A percentile compares a stretch with the other conserved stretches of the same genome.
Evolutionary conservation across 2,888 invertebrate species (phyloP).

Genomic region (Mystacides longicornis): DNA sequence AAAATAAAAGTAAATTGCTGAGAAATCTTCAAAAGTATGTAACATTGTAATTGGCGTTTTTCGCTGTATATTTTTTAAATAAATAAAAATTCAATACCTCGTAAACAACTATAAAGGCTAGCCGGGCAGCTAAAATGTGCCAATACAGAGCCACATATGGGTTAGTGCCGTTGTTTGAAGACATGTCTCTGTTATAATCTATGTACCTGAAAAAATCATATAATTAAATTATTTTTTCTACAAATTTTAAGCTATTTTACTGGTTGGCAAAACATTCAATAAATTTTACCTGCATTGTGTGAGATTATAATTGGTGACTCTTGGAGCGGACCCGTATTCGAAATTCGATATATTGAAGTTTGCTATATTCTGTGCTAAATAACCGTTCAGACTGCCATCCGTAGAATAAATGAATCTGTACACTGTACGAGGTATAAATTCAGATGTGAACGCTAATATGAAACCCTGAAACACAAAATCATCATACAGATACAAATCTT

Average conservation of each 20-base stretch:
- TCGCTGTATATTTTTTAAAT: no score
- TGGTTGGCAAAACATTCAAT: no score
- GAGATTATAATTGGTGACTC: constrained; percentile 40
- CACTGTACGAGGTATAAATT: constrained; percentile 87
- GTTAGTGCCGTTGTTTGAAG: constrained; percentile 54
- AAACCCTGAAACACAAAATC: constrained; percentile 64
- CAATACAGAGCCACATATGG: constrained; percentile 72
- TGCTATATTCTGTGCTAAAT: constrained; percentile 70
- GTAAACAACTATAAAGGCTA: constrained; percentile 89
- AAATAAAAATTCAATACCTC: constrained; percentile 53
- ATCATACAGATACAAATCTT: no score
- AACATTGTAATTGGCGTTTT: no score
- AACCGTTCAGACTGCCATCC: constrained; percentile 61
- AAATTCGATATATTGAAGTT: constrained; percentile 64
- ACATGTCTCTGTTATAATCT: no score
- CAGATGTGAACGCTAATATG: constrained; percentile 95
- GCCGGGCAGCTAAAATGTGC: constrained; percentile 81
- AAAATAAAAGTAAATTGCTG: no score
- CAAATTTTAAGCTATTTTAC: no score
- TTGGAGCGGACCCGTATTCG: constrained; percentile 38
- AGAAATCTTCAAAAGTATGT: no score
- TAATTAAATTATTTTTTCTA: no score
- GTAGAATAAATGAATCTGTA: constrained; percentile 57
- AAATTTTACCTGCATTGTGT: constrained; percentile 58
- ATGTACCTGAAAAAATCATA: constrained; percentile 60